These are phyloP conservation scores for Drosophila robusta DNA, from an alignment of 2,888 invertebrate species.

Conservation along the genomic window DNA sequence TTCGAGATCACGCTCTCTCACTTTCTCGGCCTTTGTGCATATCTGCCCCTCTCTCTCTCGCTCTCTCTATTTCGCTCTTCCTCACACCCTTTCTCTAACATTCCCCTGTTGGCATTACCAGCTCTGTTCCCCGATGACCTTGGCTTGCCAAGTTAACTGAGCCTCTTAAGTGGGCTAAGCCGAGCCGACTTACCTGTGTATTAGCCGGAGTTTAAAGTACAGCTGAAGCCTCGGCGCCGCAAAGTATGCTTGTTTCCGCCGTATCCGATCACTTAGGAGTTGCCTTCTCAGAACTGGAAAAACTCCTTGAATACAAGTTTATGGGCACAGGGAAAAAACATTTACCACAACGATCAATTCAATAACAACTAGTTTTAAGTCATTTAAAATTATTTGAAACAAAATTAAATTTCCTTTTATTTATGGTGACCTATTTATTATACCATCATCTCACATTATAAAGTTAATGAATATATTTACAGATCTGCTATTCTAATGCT, in stretches of 20 bases:
- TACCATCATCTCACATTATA: too few relatives aligned
- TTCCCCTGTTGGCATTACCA: not conserved
- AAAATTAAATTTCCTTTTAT: too few relatives aligned
- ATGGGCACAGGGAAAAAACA: not conserved
- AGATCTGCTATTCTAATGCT: too few relatives aligned
- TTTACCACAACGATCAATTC: not conserved
- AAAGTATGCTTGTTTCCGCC: constrained; percentile 30
- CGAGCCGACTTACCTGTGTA: not conserved
- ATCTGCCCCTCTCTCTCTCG: constrained; percentile 1
- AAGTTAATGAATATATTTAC: too few relatives aligned
- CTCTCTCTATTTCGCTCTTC: constrained; percentile 17
- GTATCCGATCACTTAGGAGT: not conserved
- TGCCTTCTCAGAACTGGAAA: too few relatives aligned
- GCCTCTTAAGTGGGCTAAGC: not conserved
- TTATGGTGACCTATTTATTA: too few relatives aligned
- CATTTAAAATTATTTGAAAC: too few relatives aligned
- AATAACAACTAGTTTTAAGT: too few relatives aligned
- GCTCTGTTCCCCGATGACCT: constrained; percentile 26
- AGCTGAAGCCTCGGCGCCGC: constrained; percentile 14
- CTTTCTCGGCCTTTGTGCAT: not conserved
- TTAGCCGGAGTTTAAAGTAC: not conserved
- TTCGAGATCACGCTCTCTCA: not conserved
- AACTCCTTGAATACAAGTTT: too few relatives aligned
- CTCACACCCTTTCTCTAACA: constrained; percentile 7
- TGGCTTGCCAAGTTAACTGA: constrained; percentile 10